Conservation (phyloP, 2,888 invertebrate genomes). For the Eumacrocentrus americanus region DNA sequence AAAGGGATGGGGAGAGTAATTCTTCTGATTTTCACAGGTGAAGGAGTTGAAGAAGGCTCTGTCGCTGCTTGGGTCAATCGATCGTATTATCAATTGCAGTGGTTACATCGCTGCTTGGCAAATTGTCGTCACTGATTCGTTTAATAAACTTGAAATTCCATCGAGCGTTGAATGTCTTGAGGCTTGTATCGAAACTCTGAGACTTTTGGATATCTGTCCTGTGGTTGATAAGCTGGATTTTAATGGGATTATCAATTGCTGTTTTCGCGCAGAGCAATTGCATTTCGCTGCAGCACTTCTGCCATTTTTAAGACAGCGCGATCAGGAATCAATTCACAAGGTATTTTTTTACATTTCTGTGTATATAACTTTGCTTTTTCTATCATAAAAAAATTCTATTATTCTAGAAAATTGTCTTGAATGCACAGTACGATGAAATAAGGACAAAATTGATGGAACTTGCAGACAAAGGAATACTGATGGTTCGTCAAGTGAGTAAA, state of each 20-base stretch:
- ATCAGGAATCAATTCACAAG: conserved; percentile 39
- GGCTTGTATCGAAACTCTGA: conserved; percentile 46
- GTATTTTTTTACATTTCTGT: conserved; percentile 34
- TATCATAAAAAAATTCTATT: neutral
- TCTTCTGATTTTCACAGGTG: conserved; percentile 34
- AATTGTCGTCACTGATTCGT: conserved; percentile 45
- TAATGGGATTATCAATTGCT: conserved; percentile 39
- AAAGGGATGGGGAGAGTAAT: neutral
- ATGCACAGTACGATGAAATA: conserved; percentile 10
- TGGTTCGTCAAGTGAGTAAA: conserved; percentile 42
- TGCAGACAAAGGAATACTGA: conserved; percentile 43
- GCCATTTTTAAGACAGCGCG: conserved; percentile 45
- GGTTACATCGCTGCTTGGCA: conserved; percentile 53
- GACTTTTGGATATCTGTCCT: conserved; percentile 50
- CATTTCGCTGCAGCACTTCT: conserved; percentile 49
- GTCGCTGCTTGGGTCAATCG: conserved; percentile 41
- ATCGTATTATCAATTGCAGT: conserved; percentile 41
- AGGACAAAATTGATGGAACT: conserved; percentile 39
- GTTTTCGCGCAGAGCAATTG: conserved; percentile 43
- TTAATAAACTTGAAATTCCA: conserved; percentile 43
- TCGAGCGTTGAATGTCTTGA: conserved; percentile 42
- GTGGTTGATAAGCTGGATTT: conserved; percentile 46
- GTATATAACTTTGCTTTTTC: neutral
- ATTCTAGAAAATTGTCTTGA: conserved; percentile 31
- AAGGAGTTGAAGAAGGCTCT: conserved; percentile 47